Evolutionary conservation across 1,140 invertebrate genomes (phyloP).

Genomic region (Uloborus diversus): DNA sequence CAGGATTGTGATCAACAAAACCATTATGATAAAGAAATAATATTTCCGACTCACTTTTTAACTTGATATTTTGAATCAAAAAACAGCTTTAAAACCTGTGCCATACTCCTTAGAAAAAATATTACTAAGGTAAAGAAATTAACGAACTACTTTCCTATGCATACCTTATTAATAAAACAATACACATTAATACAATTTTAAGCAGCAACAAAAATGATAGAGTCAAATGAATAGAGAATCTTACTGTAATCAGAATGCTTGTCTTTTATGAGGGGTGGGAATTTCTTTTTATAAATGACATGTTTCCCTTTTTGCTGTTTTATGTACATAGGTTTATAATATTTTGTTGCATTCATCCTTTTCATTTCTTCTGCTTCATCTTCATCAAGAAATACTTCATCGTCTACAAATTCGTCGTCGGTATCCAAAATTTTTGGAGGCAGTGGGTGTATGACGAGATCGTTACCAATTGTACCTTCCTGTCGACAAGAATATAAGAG

Average conservation of each 20-base stretch:
- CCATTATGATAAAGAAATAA: no score
- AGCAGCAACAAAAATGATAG: no score
- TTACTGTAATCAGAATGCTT: constrained; percentile 58
- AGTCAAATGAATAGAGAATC: not conserved
- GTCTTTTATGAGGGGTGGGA: constrained; percentile 11
- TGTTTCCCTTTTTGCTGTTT: constrained; percentile 49
- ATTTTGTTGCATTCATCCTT: constrained; percentile 12
- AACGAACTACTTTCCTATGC: no score
- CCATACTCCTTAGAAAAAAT: no score
- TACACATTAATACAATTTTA: no score
- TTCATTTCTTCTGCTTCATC: constrained; percentile 65
- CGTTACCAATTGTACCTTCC: constrained; percentile 90
- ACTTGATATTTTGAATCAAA: no score
- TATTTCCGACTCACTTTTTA: no score
- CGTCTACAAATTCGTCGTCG: constrained; percentile 71
- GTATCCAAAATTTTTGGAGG: constrained; percentile 69
- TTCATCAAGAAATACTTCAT: constrained; percentile 78
- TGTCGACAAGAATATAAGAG: constrained; percentile 63
- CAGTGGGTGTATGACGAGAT: constrained; percentile 85
- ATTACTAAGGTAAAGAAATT: no score
- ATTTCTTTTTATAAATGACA: constrained; percentile 58
- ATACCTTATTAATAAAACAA: no score
- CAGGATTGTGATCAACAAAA: no score
- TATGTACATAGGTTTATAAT: constrained; percentile 27
- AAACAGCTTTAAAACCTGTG: no score